Conservation (phyloP, 2,888 invertebrate species). For the Parnassius apollo region DNA sequence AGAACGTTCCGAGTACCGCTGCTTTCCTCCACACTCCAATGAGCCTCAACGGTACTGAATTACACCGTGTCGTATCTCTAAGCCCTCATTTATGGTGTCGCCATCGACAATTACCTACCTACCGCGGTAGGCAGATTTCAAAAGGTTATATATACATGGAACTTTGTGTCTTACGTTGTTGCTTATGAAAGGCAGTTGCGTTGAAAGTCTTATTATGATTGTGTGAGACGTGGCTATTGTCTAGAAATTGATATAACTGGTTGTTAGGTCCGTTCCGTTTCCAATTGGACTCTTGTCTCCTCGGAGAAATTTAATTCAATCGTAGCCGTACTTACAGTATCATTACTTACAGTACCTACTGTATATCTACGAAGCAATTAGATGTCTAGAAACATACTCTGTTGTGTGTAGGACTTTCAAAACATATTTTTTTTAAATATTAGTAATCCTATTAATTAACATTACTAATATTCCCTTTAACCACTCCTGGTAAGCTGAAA, state of each 20-base stretch:
- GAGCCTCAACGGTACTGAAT: conserved; percentile 74
- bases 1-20: conserved; percentile 69
- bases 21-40: conserved; percentile 76
- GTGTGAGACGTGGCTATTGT: conserved; percentile 46
- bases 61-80: conserved; percentile 67
- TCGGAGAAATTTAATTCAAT: conserved; percentile 58
- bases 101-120: conserved; percentile 62
- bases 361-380: too few species aligned
- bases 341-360: conserved; percentile 11
- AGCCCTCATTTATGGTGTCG: conserved; percentile 72
- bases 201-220: conserved; percentile 26
- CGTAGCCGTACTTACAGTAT: conserved; percentile 24
- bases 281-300: conserved; percentile 40
- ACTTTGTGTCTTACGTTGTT: conserved; percentile 23
- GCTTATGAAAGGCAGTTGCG: conserved; percentile 29
- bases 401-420: too few species aligned
- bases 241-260: conserved; percentile 62
- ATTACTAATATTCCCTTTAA: too few species aligned
- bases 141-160: conserved; percentile 20
- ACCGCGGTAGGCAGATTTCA: conserved; percentile 32
- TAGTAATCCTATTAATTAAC: too few species aligned
- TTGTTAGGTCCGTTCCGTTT: conserved; percentile 47
- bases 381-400: too few species aligned
- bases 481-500: too few species aligned
- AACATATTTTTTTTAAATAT: too few species aligned